Conservation (phyloP, 2,113 vertebrate genomes). For the Ochotona curzoniae region DNA sequence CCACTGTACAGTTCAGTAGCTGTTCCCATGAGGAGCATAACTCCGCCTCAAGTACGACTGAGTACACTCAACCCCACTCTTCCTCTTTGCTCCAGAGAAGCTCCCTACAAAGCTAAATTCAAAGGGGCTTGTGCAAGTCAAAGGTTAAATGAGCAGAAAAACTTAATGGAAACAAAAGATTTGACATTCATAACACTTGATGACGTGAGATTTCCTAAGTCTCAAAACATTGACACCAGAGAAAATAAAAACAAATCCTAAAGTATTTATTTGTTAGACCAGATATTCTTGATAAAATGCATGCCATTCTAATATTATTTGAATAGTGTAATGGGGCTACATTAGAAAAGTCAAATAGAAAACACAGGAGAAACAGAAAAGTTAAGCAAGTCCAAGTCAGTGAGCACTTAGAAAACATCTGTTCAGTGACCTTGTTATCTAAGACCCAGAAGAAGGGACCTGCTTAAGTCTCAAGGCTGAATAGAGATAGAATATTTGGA, state of each 20-base stretch:
- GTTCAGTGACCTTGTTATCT: background rate
- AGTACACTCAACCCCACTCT: constrained; percentile 11
- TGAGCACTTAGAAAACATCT: background rate
- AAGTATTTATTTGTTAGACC: background rate
- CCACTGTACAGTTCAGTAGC: background rate
- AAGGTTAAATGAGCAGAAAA: constrained; percentile 43
- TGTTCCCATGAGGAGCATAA: constrained; percentile 35
- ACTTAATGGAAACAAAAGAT: background rate
- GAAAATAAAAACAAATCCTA: constrained; percentile 9
- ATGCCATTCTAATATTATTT: constrained; percentile 30
- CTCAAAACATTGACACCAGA: background rate
- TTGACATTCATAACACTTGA: background rate
- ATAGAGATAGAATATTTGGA: background rate
- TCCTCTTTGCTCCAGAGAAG: background rate
- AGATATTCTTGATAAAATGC: constrained; percentile 1
- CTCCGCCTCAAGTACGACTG: background rate
- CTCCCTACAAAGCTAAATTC: background rate
- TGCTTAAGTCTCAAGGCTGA: background rate
- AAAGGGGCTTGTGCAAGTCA: background rate
- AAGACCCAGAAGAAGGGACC: background rate
- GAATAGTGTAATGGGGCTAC: background rate
- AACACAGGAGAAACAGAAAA: background rate
- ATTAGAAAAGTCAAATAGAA: background rate
- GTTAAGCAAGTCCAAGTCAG: background rate
- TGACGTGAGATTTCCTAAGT: background rate